These are phyloP conservation scores for Drosophila antonietae DNA, from an alignment of 2,888 invertebrate genomes.

Conservation along the genomic window DNA sequence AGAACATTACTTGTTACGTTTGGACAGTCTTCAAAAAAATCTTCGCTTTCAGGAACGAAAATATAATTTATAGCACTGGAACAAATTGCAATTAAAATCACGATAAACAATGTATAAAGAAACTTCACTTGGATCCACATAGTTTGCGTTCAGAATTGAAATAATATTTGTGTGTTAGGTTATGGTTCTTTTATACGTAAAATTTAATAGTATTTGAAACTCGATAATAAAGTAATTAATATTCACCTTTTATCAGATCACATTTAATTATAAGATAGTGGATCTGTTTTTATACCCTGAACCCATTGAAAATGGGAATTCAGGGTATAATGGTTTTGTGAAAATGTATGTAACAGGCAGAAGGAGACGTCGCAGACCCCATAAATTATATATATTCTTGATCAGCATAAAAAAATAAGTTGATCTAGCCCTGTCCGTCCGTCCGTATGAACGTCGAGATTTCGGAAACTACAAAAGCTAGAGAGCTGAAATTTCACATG, in stretches of 20 bases:
- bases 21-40: neutral
- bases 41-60: neutral
- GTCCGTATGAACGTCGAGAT: too few species aligned
- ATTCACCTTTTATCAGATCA: neutral
- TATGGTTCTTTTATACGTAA: neutral
- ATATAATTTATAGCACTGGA: neutral
- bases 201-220: neutral
- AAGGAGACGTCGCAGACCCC: too few species aligned
- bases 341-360: too few species aligned
- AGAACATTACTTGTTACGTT: neutral
- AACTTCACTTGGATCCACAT: conserved; percentile 1
- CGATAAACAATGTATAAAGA: too few species aligned
- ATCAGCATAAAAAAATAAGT: too few species aligned
- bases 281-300: neutral
- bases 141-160: neutral
- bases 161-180: neutral
- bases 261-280: neutral
- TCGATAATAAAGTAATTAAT: neutral
- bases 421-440: too few species aligned
- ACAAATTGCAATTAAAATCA: neutral
- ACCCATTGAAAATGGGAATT: too few species aligned
- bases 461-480: too few species aligned
- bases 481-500: too few species aligned
- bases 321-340: too few species aligned
- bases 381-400: too few species aligned